These are phyloP conservation scores for Buphagus erythrorhynchus DNA, from an alignment of 2,797 vertebrate genomes.

Conservation along the genomic window DNA sequence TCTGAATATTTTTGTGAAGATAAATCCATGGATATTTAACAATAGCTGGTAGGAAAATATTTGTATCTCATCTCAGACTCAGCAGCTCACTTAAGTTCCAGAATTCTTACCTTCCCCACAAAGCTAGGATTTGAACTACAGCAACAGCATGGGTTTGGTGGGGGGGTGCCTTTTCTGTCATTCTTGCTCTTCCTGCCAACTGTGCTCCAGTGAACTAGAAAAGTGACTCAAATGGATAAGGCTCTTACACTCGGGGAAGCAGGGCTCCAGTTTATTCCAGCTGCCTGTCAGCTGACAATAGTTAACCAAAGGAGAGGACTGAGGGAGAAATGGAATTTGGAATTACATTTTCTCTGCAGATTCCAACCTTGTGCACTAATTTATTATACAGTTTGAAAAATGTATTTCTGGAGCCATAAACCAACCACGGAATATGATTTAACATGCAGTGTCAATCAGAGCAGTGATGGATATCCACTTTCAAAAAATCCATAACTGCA, in stretches of 20 bases:
- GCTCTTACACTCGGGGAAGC: not conserved
- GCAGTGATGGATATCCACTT: not conserved
- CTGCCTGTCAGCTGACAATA: not conserved
- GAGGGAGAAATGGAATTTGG: not conserved
- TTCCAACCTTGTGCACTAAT: not conserved
- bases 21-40: not conserved
- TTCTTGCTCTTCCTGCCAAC: conserved; percentile 14
- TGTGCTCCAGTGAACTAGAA: conserved; percentile 47
- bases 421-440: not conserved
- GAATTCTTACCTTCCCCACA: not conserved
- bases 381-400: not conserved
- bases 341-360: not conserved
- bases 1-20: not conserved
- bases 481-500: not conserved
- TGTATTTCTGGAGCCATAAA: not conserved
- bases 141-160: too few species aligned
- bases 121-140: too few species aligned
- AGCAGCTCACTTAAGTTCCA: not conserved
- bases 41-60: not conserved
- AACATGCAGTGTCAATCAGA: not conserved
- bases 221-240: conserved; percentile 14
- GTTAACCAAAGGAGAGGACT: not conserved
- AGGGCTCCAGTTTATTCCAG: not conserved
- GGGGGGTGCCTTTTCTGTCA: not conserved
- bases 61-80: not conserved